Conservation (phyloP, 2,888 invertebrate species). For the Cyaniris semiargus region DNA sequence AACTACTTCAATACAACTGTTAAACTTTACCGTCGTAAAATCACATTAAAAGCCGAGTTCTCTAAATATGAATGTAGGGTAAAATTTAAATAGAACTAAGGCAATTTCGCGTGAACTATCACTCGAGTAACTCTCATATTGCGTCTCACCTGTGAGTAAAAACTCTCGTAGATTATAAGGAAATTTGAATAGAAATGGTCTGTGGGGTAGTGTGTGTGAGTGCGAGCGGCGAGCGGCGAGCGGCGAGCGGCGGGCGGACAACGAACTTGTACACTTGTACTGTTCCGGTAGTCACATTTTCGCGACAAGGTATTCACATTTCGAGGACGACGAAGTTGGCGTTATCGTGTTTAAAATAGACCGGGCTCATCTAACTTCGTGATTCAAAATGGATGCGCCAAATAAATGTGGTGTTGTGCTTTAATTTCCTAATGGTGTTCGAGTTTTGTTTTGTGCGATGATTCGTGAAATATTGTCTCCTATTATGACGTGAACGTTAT, state of each 20-base stretch:
- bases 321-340: conserved; percentile 78
- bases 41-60: not conserved
- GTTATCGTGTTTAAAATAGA: conserved; percentile 80
- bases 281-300: conserved; percentile 81
- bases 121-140: conserved; percentile 20
- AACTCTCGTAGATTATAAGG: conserved; percentile 45
- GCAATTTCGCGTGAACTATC: conserved; percentile 14
- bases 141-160: conserved; percentile 30
- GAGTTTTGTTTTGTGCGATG: not conserved
- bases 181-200: conserved; percentile 59
- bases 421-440: conserved; percentile 29
- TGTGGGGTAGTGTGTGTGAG: conserved; percentile 41
- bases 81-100: conserved; percentile 22
- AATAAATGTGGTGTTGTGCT: conserved; percentile 24
- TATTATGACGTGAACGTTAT: not conserved
- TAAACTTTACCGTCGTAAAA: not conserved
- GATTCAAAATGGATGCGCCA: conserved; percentile 73
- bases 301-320: conserved; percentile 81
- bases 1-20: not conserved
- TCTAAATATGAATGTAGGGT: not conserved
- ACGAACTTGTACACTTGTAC: conserved; percentile 54
- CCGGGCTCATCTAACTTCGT: conserved; percentile 78
- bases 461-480: not conserved
- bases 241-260: not conserved
- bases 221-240: conserved; percentile 34